phyloP scores from a whole-genome alignment of 2,888 invertebrate genomes.

The Mamestra brassicae region DNA sequence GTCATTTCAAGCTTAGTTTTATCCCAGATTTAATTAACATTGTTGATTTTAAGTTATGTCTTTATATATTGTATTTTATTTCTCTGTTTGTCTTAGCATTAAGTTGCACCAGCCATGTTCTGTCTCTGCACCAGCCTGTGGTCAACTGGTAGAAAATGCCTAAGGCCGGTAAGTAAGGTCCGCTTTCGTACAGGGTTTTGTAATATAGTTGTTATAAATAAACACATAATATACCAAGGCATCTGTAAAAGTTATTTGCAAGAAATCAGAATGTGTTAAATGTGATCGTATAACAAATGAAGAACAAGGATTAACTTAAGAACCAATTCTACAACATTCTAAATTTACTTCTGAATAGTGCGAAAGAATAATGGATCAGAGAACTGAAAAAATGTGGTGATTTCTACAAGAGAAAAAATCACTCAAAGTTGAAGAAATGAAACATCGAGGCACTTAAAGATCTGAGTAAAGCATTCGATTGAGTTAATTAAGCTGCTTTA shows the following conservation, averaged over 20 bases:
- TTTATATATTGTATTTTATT: background rate
- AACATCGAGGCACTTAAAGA: background rate
- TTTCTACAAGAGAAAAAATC: no score
- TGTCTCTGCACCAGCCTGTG: no score
- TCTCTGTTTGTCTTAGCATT: background rate
- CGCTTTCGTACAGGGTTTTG: no score
- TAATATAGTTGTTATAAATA: no score
- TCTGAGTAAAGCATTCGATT: background rate
- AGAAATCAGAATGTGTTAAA: background rate
- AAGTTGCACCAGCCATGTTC: no score
- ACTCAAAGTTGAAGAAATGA: background rate
- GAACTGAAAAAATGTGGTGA: no score
- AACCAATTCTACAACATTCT: no score
- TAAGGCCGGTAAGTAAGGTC: no score
- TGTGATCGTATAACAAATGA: background rate
- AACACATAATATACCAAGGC: no score
- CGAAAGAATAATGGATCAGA: no score
- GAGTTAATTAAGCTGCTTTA: background rate
- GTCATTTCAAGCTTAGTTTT: conserved; percentile 1
- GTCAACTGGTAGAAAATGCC: no score
- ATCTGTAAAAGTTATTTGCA: background rate
- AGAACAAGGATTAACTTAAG: background rate
- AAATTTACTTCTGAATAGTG: no score
- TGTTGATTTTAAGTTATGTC: background rate
- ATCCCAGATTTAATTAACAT: background rate